These are phyloP conservation scores for Phaethornis superciliosus DNA, from an alignment of 2,113 vertebrate species.

Conservation along the genomic window DNA sequence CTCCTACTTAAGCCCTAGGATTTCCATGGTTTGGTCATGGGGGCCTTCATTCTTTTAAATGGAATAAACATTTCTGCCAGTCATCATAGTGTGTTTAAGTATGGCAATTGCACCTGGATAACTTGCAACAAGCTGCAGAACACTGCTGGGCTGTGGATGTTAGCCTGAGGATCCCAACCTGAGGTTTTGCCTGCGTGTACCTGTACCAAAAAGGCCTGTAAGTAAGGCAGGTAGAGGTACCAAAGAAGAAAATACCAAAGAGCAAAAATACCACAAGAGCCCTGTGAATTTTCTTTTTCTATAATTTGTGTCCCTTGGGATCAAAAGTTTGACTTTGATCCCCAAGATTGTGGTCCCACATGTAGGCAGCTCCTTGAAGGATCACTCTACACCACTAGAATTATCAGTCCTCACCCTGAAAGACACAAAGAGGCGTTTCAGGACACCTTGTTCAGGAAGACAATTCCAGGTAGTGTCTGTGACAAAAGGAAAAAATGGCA, in stretches of 20 bases:
- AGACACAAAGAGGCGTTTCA: not conserved
- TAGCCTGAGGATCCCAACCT: not conserved
- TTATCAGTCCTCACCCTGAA: not conserved
- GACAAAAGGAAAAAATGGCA: slow-evolving; percentile 7
- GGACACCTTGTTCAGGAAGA: not conserved
- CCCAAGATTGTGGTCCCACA: not conserved
- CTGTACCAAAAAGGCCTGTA: not conserved
- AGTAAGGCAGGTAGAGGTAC: not conserved
- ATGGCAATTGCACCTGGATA: not conserved
- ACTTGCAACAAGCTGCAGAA: not conserved
- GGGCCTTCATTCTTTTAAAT: not conserved
- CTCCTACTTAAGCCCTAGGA: not conserved
- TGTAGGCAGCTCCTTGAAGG: not conserved
- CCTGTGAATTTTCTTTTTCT: not conserved
- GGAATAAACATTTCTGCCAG: not conserved
- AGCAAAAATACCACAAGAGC: not conserved
- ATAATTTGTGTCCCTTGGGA: not conserved
- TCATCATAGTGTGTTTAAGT: not conserved
- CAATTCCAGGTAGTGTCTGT: not conserved
- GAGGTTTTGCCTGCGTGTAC: accelerated
- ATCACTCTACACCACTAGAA: not conserved
- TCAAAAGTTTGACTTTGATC: not conserved
- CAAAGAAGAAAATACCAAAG: not conserved
- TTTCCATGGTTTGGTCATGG: not conserved
- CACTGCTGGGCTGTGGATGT: not conserved